These are phyloP conservation scores for Choloepus hoffmanni DNA, from an alignment of 2,113 vertebrate species.

Conservation along the genomic window DNA sequence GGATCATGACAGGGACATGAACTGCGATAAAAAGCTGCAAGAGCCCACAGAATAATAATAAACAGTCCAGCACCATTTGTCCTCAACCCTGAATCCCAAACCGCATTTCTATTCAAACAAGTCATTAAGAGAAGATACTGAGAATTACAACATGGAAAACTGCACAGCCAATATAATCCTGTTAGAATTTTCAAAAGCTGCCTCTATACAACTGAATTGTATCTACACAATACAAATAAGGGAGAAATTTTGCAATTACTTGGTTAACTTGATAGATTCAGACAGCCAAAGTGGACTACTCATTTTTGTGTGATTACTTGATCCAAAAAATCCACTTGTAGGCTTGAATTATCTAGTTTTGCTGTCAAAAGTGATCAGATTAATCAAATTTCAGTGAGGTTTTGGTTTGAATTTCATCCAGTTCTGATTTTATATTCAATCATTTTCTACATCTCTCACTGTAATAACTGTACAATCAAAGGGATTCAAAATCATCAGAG, in stretches of 20 bases:
- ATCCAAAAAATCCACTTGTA: slow-evolving; percentile 57
- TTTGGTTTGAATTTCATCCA: slow-evolving; percentile 51
- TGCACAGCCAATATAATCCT: not conserved
- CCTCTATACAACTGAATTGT: slow-evolving; percentile 1
- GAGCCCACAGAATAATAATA: slow-evolving; percentile 57
- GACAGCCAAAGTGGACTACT: slow-evolving; percentile 52
- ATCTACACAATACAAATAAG: slow-evolving; percentile 37
- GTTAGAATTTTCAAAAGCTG: slow-evolving; percentile 37
- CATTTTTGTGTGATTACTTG: slow-evolving; percentile 49
- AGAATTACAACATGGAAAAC: slow-evolving; percentile 33
- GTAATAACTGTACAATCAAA: slow-evolving; percentile 48
- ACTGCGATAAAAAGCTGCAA: slow-evolving; percentile 33
- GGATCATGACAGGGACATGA: slow-evolving; percentile 62
- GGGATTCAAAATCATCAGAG: slow-evolving; percentile 38
- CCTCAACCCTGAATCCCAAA: slow-evolving; percentile 14
- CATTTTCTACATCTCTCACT: slow-evolving; percentile 42
- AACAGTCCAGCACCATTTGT: slow-evolving; percentile 33
- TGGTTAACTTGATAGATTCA: slow-evolving; percentile 41
- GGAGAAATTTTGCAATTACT: slow-evolving; percentile 24
- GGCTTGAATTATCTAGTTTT: slow-evolving; percentile 26
- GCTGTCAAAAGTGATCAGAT: slow-evolving; percentile 58
- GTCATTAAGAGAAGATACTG: slow-evolving; percentile 22
- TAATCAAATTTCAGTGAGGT: slow-evolving; percentile 29
- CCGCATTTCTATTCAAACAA: slow-evolving; percentile 57
- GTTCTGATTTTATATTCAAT: slow-evolving; percentile 29